These are phyloP conservation scores for Mohoua ochrocephala DNA, from an alignment of 2,113 vertebrate genomes.

Conservation along the genomic window DNA sequence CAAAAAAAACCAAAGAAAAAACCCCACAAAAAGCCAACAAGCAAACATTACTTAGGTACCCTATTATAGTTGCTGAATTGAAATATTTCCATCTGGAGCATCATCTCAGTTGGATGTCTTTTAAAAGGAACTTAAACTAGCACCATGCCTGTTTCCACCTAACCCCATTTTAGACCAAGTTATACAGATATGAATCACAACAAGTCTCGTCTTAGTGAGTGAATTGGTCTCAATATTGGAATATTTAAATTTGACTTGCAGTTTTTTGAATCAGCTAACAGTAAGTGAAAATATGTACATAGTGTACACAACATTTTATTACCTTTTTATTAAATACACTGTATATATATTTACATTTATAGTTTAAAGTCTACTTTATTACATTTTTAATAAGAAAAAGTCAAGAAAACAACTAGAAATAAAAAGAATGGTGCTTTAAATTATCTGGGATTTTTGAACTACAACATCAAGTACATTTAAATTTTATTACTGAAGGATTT, in stretches of 20 bases:
- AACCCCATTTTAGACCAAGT: background rate
- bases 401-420: background rate
- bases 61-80: background rate
- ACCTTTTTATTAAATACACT: background rate
- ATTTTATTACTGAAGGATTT: background rate
- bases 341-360: background rate
- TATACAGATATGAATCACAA: background rate
- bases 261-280: background rate
- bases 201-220: background rate
- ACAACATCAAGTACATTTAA: background rate
- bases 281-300: background rate
- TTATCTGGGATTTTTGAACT: background rate
- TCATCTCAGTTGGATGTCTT: background rate
- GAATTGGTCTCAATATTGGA: background rate
- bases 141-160: background rate
- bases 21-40: background rate
- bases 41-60: background rate
- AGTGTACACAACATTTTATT: background rate
- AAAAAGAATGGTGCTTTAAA: background rate
- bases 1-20: background rate
- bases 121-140: background rate
- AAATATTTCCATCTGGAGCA: background rate
- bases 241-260: background rate
- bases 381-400: background rate
- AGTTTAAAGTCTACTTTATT: background rate